Base-by-base conservation (phyloP, 2,888 invertebrate species). In the Lypha dubia region DNA sequence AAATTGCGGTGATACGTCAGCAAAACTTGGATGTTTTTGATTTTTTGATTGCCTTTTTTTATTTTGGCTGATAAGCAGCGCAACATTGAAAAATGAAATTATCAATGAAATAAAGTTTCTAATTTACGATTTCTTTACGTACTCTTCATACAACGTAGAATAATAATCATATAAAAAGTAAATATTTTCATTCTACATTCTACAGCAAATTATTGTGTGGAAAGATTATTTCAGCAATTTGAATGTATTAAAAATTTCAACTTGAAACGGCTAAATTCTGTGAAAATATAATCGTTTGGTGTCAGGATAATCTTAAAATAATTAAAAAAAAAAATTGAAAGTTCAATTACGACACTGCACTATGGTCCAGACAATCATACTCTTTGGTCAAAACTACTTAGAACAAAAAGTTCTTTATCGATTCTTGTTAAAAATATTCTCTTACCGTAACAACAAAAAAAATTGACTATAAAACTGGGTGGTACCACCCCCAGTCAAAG, bases 101-200 rank as follows among this genome's bases (percentile, higher is more conserved):
- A 77, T 70, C 79, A 79, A 79, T 71, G 63, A 71, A 71, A 71
- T 79, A 71, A 63, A 71, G 24, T 44, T 62, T 71, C 46, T 56
- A 35, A 71, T 71, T 46, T 38, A 67, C 28, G 63, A 73, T 58
- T 49, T 38, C 5, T 17, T n/a, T 46, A 38, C 49, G 22, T 70
- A 28, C 22, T 68, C n/a, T 68, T 62, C 49, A 28, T 62, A 51
- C 15, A 51, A 79, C 41, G 51, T 17, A 41, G 24, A 62, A 70
- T 62, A 62, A 60, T 71, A 38, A 58, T 60, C 41, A 63, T 28
- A 28, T 44, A 58, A 49, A 46, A 13, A 24, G 20, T 38, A 35
- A 24, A 51, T 38, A 35, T 24, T 17, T 28, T 44, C 38, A 24
- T 3, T 1, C 13, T 38, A 38, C 38, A n/a, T n/a, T n/a, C n/a